phyloP scores from a whole-genome alignment of 2,113 vertebrate genomes.

The Passer domesticus region DNA sequence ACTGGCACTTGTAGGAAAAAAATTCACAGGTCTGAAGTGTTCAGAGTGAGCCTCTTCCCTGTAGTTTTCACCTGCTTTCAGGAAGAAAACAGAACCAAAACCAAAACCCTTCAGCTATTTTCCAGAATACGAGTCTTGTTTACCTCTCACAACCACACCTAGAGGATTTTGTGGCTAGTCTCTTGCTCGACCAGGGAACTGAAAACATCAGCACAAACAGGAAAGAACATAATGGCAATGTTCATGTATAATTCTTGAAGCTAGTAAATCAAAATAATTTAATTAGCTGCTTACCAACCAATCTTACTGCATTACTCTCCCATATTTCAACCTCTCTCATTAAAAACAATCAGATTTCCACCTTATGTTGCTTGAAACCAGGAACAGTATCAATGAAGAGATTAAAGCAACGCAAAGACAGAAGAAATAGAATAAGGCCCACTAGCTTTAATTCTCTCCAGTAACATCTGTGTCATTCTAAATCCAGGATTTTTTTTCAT shows the following conservation, averaged over 20 bases:
- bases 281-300: slow-evolving; percentile 3
- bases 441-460: neutral
- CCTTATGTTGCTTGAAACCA: neutral
- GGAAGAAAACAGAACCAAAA: neutral
- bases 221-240: neutral
- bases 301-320: neutral
- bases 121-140: neutral
- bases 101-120: neutral
- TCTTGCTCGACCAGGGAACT: neutral
- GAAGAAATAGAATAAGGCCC: neutral
- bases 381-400: neutral
- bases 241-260: neutral
- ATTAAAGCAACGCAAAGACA: neutral
- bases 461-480: slow-evolving; percentile 21
- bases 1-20: neutral
- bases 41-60: neutral
- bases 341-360: neutral
- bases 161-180: neutral
- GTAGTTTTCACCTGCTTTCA: neutral
- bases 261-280: slow-evolving; percentile 11
- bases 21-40: neutral
- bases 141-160: neutral
- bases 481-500: neutral
- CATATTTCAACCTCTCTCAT: neutral
- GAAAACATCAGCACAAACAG: neutral